phyloP scores from a whole-genome alignment of 2,888 invertebrate genomes.

The Stenchaetothrips biformis region DNA sequence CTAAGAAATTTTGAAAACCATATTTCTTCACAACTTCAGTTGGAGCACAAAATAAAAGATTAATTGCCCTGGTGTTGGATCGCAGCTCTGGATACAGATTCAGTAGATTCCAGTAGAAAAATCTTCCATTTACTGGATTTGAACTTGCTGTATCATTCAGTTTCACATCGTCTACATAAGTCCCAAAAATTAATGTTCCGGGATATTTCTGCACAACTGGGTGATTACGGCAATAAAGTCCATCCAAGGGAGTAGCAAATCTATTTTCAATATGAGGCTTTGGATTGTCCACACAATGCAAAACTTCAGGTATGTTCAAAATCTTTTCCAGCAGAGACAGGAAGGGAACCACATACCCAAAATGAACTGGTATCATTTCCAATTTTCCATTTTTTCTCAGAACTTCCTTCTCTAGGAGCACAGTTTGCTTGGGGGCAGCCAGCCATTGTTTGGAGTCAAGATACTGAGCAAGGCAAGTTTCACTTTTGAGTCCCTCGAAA shows the following conservation, averaged over 20 bases:
- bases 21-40: not conserved
- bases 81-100: not conserved
- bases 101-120: not conserved
- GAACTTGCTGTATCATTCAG: not conserved
- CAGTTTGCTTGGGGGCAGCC: no score
- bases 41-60: not conserved
- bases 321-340: not conserved
- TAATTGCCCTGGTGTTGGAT: not conserved
- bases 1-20: not conserved
- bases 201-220: not conserved
- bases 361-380: not conserved
- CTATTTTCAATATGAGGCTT: not conserved
- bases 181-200: not conserved
- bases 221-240: not conserved
- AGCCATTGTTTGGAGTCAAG: no score
- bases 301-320: not conserved
- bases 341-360: not conserved
- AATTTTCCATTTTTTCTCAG: not conserved
- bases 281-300: conserved; percentile 7
- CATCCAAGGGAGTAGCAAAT: not conserved
- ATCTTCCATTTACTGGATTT: not conserved
- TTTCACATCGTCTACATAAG: not conserved
- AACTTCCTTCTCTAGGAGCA: not conserved
- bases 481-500: no score
- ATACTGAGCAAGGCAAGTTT: no score